Evolutionary conservation across 2,797 vertebrate species (phyloP), one percentile per base, ranked within the genome.

Genomic region (Diplodus sargus): DNA sequence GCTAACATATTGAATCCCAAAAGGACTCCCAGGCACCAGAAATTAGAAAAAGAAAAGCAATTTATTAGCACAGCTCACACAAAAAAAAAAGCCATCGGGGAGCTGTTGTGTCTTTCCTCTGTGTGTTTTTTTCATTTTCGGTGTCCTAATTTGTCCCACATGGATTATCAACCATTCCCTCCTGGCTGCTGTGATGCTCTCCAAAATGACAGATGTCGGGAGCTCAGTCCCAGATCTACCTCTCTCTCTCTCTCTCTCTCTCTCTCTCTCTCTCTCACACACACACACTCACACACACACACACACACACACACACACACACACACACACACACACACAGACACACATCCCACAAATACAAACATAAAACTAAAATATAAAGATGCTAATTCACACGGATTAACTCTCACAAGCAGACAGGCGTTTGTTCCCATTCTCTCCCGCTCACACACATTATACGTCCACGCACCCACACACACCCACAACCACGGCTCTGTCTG

Each of bases 131-230:
- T 45, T 47, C 13, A 18, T 79, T 72, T 70, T 76, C 59, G 20
- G 12, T 75, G 72, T 82, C 74, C 86, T 78, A 81, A 91, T 91
- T 89, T 90, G 77, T 85, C 87, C 82, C 84, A 78, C 63, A 66
- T 78, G 89, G 79, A 79, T 85, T 85, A 63, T 74, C 34, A 62
- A 79, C 60, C 49, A 61, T 70, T 86, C 80, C 77, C 80, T 84
- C 56, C 57, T 85, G 83, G 70, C 72, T 68, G 81, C 52, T 60
- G 64, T 45, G 73, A 78, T 13, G n/a, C 58, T 76, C 42, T 87
- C 63, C 70, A 82, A 83, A 84, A 66, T 85, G 87, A 89, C 86
- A 92, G 86, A 87, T 87, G 88, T 86, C 61, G 18, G 79, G 69
- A 74, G 60, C 65, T 86, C 43, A 25, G 58, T 78, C 74, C 70